Evolutionary conservation across 37 sponge, comb jelly and placozoan genomes (phyloP), one percentile per base, ranked within the genome.

Genomic region (Hormiphora californensis): DNA sequence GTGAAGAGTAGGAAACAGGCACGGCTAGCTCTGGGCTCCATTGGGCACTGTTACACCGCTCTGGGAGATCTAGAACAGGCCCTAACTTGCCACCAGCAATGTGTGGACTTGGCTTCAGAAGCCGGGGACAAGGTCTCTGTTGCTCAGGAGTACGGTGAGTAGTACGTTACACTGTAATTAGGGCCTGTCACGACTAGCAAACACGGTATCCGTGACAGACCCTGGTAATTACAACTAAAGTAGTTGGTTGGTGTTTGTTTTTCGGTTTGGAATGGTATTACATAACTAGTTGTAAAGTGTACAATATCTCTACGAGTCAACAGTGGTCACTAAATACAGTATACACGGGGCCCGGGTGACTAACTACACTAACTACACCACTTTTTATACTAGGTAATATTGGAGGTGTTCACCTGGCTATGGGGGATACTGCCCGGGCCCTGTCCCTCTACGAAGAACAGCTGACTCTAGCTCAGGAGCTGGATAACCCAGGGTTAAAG

Each of bases 361-460:
- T n/a, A n/a, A n/a, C n/a, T n/a, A n/a, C n/a, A n/a, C n/a, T n/a
- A n/a, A n/a, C n/a, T n/a, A n/a, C n/a, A 46, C 51, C 51, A 46
- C 8, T 46, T 8, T 8, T 12, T 17, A 46, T 46, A 62, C 17
- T 15, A 86, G 86, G 86, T 31, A 90, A 89, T 34, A 85, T 95
- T 0, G 93, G 95, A 11, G 89, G 89, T 5, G 89, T 87, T 37
- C 88, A 87, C 63, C 86, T 86, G 62, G 8, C 87, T 28, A 91
- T 87, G 40, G 89, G 90, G 34, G 87, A 91, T 55, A 91, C 67
- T 53, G 88, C 91, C 23, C 90, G 91, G 63, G 90, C 92, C 11
- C 91, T 95, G 90, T 89, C 89, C 90, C 91, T 86, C 63, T 91
- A 93, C 86, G 92, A 92, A 90, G 92, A 87, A 61, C 99, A 98